Evolutionary conservation across 1,140 invertebrate species (phyloP).

Genomic region (Aleiodes sp.): DNA sequence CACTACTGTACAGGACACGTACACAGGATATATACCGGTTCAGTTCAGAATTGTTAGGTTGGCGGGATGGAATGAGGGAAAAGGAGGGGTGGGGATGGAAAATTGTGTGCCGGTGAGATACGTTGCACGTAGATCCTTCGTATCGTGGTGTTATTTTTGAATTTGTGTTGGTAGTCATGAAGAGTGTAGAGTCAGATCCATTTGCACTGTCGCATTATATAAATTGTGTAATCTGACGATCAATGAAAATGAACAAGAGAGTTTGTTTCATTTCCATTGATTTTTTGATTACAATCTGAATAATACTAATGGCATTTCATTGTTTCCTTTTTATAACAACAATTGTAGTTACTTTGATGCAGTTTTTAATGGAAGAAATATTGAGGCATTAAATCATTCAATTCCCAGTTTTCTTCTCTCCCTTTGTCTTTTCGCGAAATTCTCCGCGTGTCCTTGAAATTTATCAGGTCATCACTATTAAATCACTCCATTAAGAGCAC

Average conservation of each 20-base stretch:
- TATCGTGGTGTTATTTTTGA: no score
- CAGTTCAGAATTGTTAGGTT: neutral
- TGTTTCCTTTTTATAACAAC: neutral
- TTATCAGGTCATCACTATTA: slow-evolving; percentile 64
- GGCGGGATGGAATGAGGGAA: no score
- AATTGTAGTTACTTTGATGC: neutral
- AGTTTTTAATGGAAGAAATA: no score
- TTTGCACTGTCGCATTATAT: slow-evolving; percentile 17
- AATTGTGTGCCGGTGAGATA: neutral
- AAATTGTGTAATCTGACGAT: slow-evolving; percentile 22
- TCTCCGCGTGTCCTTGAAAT: slow-evolving; percentile 27
- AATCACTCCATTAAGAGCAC: slow-evolving; percentile 63
- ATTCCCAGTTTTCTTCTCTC: neutral
- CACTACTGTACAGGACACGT: slow-evolving; percentile 25
- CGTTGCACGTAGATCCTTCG: neutral
- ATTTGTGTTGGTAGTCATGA: neutral
- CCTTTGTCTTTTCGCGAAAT: neutral
- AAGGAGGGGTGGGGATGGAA: neutral
- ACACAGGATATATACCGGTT: slow-evolving; percentile 23
- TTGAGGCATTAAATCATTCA: no score
- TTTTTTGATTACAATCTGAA: neutral
- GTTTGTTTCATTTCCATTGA: slow-evolving; percentile 18
- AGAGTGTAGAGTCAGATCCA: slow-evolving; percentile 4
- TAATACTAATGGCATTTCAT: neutral
- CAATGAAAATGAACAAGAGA: neutral